A percentile compares a stretch with the other conserved stretches of the same genome.
Conservation (phyloP, 2,113 vertebrate species). For the Vombatus ursinus region DNA sequence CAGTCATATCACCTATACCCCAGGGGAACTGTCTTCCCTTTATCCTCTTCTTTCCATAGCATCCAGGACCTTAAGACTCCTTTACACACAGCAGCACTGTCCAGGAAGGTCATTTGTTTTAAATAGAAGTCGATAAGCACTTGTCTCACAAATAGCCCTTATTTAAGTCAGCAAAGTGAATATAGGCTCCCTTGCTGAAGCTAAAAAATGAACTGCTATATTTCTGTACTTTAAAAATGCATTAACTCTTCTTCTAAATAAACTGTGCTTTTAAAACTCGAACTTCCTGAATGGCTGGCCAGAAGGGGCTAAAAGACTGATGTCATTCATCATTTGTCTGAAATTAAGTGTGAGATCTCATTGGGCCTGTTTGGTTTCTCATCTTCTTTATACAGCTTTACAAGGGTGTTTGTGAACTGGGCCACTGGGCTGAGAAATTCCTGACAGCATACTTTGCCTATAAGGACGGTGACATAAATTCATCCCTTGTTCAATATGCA, state of each 20-base stretch:
- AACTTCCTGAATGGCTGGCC: constrained; percentile 16
- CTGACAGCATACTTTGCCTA: constrained; percentile 81
- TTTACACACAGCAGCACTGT: neutral
- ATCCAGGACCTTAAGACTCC: constrained; percentile 29
- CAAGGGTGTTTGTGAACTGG: constrained; percentile 81
- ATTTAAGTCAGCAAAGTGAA: constrained; percentile 15
- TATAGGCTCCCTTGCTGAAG: neutral
- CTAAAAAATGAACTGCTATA: neutral
- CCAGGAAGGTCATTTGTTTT: constrained; percentile 19
- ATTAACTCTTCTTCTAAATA: constrained; percentile 42
- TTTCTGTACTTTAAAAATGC: constrained; percentile 34
- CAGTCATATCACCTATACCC: constrained; percentile 42
- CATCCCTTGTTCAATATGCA: constrained; percentile 80
- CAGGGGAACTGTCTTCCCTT: constrained; percentile 49
- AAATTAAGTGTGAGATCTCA: constrained; percentile 41
- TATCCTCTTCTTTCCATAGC: constrained; percentile 16
- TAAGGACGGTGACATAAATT: constrained; percentile 77
- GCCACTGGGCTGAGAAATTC: constrained; percentile 81
- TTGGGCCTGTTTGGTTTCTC: constrained; percentile 47
- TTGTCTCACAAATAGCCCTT: constrained; percentile 30
- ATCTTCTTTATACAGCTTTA: constrained; percentile 73
- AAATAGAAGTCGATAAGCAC: neutral
- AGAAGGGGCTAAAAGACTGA: neutral
- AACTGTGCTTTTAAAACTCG: constrained; percentile 19
- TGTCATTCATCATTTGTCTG: constrained; percentile 29